Base-by-base conservation (phyloP, 2,797 vertebrate species). In the Loriculus beryllinus region DNA sequence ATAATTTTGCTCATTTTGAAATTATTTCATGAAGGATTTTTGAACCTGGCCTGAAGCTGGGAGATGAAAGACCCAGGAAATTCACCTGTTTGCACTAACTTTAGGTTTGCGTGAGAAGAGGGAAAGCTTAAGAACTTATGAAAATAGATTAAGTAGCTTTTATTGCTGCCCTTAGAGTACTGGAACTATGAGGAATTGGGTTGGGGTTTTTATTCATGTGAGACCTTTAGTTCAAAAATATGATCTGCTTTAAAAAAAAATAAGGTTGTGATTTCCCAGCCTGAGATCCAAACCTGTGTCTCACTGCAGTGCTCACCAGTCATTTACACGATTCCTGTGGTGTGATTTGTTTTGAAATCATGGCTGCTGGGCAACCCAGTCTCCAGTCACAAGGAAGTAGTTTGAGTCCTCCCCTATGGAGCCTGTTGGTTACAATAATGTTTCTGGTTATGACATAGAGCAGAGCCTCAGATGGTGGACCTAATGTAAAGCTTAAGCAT, bases 201-300 rank as follows among this genome's bases (percentile, higher is more conserved):
- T 18, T 35, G 9, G 14, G 2, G 5, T 10, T 40, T 12, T 29
- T 72, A 10, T 62, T 71, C 8, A 31, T 57, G 72, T 8, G 33
- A 75, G 19, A 60, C 4, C 4, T 54, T 69, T 69, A 35, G 13
- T 67, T 49, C 28, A 10, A 67, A 59, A 81, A 70, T 29, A 52
- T 1, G 3, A 17, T 26, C 9, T 25, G 11, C 26, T 77, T n/a
- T 33, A 23, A 56, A 60, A 29, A 17, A 39, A 51, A 62, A 10
- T 0, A 14, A 3, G 7, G 7, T 4, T 19, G 6, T 2, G 0
- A 4, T 60, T 64, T 21, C n/a, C 25, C 12, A 4, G n/a, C 29
- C 25, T 9, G 25, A 51, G 11, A 42, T 56, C 51, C 48, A 57
- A 33, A 39, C 5, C 11, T 54, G 5, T 9, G 4, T 59, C 42